Evolutionary conservation across 2,113 vertebrate genomes (phyloP).

Genomic region (Madoqua kirkii): DNA sequence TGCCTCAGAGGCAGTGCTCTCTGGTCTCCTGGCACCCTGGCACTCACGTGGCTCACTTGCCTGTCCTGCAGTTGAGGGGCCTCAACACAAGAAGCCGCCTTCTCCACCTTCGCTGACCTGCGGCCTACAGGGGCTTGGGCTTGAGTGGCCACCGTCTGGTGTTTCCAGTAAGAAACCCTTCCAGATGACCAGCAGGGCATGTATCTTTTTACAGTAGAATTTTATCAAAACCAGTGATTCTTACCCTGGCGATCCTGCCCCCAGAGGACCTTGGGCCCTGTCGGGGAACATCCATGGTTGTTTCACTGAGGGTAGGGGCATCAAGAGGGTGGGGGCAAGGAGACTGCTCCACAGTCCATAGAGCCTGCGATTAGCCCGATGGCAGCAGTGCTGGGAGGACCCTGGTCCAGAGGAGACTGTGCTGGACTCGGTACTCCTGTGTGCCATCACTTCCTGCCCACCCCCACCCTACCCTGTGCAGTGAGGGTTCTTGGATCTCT

Average conservation of each 20-base stretch:
- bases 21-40: not conserved
- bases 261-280: not conserved
- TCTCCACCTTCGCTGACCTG: no score
- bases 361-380: fast-evolving
- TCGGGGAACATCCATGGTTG: not conserved
- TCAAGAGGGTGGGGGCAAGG: not conserved
- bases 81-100: not conserved
- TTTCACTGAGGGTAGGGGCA: not conserved
- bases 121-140: not conserved
- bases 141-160: fast-evolving
- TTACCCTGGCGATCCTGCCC: not conserved
- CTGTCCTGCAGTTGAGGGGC: not conserved
- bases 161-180: not conserved
- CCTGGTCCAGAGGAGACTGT: not conserved
- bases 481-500: not conserved
- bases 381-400: not conserved
- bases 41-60: not conserved
- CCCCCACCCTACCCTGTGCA: not conserved
- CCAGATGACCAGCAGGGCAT: fast-evolving
- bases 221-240: not conserved
- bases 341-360: not conserved
- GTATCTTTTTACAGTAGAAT: not conserved
- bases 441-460: fast-evolving
- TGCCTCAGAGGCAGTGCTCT: not conserved
- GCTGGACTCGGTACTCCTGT: not conserved